Percentiles rank a stretch among this genome's conserved stretches.
phyloP scores from a whole-genome alignment of 2,113 vertebrate genomes.

The Lophura nycthemera region DNA sequence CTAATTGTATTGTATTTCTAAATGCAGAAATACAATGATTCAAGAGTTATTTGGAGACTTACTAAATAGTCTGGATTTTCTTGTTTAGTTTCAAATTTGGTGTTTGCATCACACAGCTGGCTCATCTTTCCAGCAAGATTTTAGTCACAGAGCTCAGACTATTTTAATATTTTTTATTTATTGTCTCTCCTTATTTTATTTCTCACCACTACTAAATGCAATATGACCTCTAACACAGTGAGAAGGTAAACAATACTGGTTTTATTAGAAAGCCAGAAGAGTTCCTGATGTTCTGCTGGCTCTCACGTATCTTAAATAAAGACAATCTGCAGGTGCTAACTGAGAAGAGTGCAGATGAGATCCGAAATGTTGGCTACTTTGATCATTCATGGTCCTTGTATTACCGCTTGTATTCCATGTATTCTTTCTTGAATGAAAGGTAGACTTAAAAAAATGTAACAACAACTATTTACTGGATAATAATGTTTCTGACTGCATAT shows the following conservation, averaged over 20 bases:
- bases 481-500: background rate
- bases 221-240: background rate
- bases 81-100: background rate
- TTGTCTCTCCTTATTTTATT: background rate
- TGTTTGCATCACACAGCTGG: background rate
- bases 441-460: background rate
- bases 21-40: background rate
- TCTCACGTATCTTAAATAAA: fast-evolving
- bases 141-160: background rate
- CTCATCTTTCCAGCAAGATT: background rate
- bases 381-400: background rate
- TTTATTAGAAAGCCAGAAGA: background rate
- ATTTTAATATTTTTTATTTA: background rate
- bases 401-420: background rate
- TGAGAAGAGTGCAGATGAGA: background rate
- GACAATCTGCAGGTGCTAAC: background rate
- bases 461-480: background rate
- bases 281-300: background rate
- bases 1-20: background rate
- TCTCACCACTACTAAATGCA: background rate
- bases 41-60: background rate
- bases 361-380: background rate
- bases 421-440: background rate
- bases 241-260: background rate
- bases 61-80: background rate